These are phyloP conservation scores for Sus cebifrons DNA, from an alignment of 2,797 vertebrate species.

Conservation along the genomic window DNA sequence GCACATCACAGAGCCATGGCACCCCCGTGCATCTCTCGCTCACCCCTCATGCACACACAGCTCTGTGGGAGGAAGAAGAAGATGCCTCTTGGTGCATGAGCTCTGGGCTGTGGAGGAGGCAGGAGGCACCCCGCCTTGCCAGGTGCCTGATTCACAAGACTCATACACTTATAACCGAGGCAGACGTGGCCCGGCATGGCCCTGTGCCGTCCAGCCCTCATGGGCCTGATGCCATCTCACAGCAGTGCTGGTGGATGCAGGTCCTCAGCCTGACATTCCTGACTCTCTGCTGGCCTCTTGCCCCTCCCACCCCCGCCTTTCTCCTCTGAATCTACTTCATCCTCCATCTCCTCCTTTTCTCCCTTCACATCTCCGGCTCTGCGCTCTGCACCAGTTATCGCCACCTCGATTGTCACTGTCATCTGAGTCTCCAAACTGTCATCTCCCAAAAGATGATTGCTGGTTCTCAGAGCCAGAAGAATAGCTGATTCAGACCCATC, in stretches of 20 bases:
- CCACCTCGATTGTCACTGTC: not conserved
- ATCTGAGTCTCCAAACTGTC: conserved; percentile 16
- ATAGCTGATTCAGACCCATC: not conserved
- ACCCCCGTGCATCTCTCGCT: not conserved
- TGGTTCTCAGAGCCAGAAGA: not conserved
- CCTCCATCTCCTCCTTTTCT: not conserved
- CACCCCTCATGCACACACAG: not conserved
- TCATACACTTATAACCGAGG: fast-evolving
- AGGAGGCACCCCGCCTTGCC: not conserved
- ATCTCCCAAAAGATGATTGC: not conserved
- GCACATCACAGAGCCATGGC: not conserved
- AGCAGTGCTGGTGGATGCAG: not conserved
- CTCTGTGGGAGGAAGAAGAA: fast-evolving
- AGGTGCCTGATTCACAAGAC: not conserved
- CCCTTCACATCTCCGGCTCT: not conserved
- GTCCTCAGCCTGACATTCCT: not conserved
- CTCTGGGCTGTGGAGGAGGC: fast-evolving
- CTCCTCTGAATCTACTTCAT: fast-evolving
- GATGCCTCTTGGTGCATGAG: not conserved
- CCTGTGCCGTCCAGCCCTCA: fast-evolving
- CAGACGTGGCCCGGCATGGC: not conserved
- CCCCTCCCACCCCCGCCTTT: fast-evolving
- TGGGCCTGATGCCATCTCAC: not conserved
- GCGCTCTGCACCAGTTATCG: not conserved
- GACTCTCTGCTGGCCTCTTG: not conserved